These are phyloP conservation scores for Drosophila nr. perissopoda DNA, from an alignment of 2,888 invertebrate species.

Conservation along the genomic window DNA sequence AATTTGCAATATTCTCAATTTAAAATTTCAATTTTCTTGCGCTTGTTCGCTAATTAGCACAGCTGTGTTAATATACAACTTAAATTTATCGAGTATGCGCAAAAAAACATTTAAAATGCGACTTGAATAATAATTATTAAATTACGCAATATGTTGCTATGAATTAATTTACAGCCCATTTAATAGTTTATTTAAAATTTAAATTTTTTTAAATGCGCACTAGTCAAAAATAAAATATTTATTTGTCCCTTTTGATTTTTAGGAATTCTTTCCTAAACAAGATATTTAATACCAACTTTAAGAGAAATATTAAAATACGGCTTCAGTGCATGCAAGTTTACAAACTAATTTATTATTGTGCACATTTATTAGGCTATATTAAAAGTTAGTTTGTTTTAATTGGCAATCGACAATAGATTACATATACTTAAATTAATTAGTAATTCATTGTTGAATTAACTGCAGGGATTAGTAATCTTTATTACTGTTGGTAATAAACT, in stretches of 20 bases:
- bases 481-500: background rate
- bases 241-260: background rate
- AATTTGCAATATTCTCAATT: background rate
- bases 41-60: constrained; percentile 17
- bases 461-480: background rate
- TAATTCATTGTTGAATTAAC: background rate
- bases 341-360: background rate
- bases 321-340: background rate
- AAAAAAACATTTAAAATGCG: background rate
- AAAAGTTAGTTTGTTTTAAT: background rate
- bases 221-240: background rate
- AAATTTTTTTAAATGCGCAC: background rate
- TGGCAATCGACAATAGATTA: background rate
- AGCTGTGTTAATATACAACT: background rate
- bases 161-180: background rate
- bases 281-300: background rate
- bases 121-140: background rate
- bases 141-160: background rate
- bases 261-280: background rate
- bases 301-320: background rate
- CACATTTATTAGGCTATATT: background rate
- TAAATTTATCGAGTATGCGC: background rate
- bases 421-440: background rate
- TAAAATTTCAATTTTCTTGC: background rate
- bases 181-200: background rate